Percentiles rank a stretch among this genome's conserved stretches.
Evolutionary conservation across 2,797 vertebrate species (phyloP).

Genomic region (Schizopygopsis pylzovi): DNA sequence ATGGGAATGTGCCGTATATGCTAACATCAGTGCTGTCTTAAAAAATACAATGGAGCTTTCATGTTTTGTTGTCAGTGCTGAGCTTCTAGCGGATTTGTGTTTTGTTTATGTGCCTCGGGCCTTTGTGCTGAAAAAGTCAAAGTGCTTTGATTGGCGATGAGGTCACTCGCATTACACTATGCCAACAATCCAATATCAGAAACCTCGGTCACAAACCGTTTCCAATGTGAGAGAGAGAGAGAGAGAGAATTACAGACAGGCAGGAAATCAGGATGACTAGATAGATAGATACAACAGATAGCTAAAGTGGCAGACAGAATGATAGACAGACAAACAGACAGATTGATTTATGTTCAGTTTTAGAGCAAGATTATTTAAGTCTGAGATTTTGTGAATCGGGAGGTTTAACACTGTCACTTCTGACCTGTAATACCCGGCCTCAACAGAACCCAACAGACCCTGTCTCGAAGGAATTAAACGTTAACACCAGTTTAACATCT

Average conservation of each 20-base stretch:
- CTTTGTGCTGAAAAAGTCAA: slow-evolving; percentile 43
- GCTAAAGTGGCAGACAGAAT: not conserved
- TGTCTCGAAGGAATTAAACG: not conserved
- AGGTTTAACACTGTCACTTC: slow-evolving; percentile 27
- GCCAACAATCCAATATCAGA: not conserved
- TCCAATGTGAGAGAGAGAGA: not conserved
- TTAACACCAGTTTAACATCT: slow-evolving; percentile 28
- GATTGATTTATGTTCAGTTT: not conserved
- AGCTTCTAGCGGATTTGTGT: slow-evolving; percentile 36
- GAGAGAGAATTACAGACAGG: no score
- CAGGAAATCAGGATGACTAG: not conserved
- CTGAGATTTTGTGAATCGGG: not conserved
- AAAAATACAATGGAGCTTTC: slow-evolving; percentile 24
- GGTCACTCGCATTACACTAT: not conserved
- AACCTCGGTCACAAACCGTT: not conserved
- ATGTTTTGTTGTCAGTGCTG: slow-evolving; percentile 46
- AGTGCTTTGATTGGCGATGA: slow-evolving; percentile 22
- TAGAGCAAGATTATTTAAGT: slow-evolving; percentile 2
- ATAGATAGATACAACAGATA: not conserved
- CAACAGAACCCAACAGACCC: slow-evolving; percentile 2
- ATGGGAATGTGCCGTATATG: slow-evolving; percentile 12
- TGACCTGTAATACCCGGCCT: slow-evolving; percentile 21
- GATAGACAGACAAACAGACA: not conserved
- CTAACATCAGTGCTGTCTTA: slow-evolving; percentile 19
- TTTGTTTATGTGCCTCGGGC: slow-evolving; percentile 47